Evolutionary conservation across 1,140 invertebrate genomes (phyloP), one percentile per base, ranked within the genome.

Genomic region (Drosophila albomicans): DNA sequence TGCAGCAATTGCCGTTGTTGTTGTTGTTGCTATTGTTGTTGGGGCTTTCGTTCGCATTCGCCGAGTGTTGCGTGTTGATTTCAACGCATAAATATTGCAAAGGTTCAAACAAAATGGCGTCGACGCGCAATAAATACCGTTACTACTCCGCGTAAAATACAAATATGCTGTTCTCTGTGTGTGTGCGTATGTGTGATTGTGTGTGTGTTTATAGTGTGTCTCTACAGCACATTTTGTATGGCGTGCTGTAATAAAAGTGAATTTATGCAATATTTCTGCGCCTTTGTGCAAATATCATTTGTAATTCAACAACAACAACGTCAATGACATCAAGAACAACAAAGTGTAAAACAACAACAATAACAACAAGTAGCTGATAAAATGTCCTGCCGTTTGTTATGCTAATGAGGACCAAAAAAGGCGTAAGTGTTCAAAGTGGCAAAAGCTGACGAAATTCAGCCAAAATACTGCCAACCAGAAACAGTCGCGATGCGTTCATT

Each of bases 81-180:
- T 89, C 85, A 85, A 89, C 85, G 85, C 85, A 89, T 89, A 89
- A 89, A 89, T 89, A 90, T 89, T 89, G 80, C 85, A 81, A 81
- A 81, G 81, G 85, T 89, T 89, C 78, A 90, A 88, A 89, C 85
- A 89, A 89, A 89, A 89, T 89, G 85, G 85, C 85, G 85, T 89
- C 85, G 85, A 90, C 86, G 85, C 85, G 85, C 84, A 89, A 84
- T 88, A 88, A 88, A 88, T 88, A 82, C 84, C 75, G 74, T 70
- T 70, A 59, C 82, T 68, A 54, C 52, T 28, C 16, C 25, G 61
- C 38, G 41, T 43, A 11, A 51, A 52, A 57, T 46, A 25, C n/a
- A n/a, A 38, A 8, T 30, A 28, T 38, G 6, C 20, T 25, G 20
- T 25, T 3, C 20, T 25, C 3, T 49, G n/a, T 52, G 25, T 51